These are phyloP conservation scores for Steromphala cineraria DNA, from an alignment of 2,888 invertebrate genomes.

Conservation along the genomic window DNA sequence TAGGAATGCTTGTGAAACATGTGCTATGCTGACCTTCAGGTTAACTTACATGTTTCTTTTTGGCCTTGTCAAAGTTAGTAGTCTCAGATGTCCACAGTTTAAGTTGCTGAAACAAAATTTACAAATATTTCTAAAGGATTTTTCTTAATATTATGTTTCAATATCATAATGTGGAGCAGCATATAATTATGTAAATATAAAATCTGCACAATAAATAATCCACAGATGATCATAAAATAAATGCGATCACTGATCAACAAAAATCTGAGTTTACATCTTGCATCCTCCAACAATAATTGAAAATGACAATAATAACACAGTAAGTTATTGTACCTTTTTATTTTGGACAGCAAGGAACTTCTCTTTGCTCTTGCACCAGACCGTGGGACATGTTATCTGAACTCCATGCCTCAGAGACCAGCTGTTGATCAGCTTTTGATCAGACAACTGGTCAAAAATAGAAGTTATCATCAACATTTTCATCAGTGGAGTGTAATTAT, in stretches of 20 bases:
- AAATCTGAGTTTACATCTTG: no score
- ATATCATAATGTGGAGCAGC: no score
- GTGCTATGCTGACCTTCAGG: neutral
- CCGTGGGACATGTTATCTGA: constrained; percentile 27
- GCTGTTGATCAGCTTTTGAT: constrained; percentile 32
- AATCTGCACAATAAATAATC: no score
- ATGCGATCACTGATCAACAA: no score
- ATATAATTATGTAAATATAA: no score
- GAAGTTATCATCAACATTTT: neutral
- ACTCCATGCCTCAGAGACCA: constrained; percentile 29
- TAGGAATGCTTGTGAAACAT: neutral
- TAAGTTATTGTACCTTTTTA: constrained; percentile 20
- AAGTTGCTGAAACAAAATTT: constrained; percentile 28
- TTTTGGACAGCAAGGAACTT: constrained; percentile 31
- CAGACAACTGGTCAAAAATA: constrained; percentile 24
- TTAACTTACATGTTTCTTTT: constrained; percentile 34
- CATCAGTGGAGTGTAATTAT: no score
- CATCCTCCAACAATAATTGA: no score
- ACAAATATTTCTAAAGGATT: no score
- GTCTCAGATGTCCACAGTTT: constrained; percentile 26
- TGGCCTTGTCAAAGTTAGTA: constrained; percentile 32
- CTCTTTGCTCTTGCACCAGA: constrained; percentile 14
- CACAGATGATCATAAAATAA: no score
- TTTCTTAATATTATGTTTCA: no score
- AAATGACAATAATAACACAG: no score